These are phyloP conservation scores for Lethocerus indicus DNA, from an alignment of 1,140 invertebrate species.

Conservation along the genomic window DNA sequence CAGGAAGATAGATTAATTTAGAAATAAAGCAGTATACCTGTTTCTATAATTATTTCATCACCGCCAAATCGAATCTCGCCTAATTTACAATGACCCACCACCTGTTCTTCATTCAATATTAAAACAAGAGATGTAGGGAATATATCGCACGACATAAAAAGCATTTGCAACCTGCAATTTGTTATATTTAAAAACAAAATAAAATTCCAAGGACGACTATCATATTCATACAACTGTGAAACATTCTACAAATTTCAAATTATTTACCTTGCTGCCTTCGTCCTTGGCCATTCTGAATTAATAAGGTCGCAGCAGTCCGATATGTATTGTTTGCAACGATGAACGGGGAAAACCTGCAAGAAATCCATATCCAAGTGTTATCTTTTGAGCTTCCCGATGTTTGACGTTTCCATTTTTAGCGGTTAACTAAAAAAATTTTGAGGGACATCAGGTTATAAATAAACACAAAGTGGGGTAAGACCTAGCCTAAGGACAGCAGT, in stretches of 20 bases:
- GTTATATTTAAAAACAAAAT: neutral
- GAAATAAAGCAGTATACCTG: conserved; percentile 12
- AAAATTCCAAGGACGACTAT: no score
- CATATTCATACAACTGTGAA: no score
- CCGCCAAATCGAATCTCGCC: conserved; percentile 13
- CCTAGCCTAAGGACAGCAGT: no score
- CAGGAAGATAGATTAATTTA: conserved; percentile 1
- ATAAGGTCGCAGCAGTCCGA: conserved; percentile 17
- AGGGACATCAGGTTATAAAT: no score
- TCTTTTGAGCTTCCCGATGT: neutral
- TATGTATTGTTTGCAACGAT: conserved; percentile 14
- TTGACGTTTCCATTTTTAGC: neutral
- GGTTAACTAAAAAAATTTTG: no score
- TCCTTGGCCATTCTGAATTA: conserved; percentile 20
- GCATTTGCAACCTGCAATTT: conserved; percentile 17
- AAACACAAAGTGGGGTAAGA: no score
- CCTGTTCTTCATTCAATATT: conserved; percentile 11
- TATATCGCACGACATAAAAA: conserved; percentile 18
- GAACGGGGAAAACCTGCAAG: conserved; percentile 16
- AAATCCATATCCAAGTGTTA: neutral
- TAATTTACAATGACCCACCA: conserved; percentile 20
- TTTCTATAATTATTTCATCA: conserved; percentile 17
- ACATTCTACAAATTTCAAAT: no score
- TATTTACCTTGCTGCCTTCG: conserved; percentile 17
- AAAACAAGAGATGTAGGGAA: conserved; percentile 19